phyloP scores from a whole-genome alignment of 2,113 vertebrate genomes.

The Ophiodon elongatus region DNA sequence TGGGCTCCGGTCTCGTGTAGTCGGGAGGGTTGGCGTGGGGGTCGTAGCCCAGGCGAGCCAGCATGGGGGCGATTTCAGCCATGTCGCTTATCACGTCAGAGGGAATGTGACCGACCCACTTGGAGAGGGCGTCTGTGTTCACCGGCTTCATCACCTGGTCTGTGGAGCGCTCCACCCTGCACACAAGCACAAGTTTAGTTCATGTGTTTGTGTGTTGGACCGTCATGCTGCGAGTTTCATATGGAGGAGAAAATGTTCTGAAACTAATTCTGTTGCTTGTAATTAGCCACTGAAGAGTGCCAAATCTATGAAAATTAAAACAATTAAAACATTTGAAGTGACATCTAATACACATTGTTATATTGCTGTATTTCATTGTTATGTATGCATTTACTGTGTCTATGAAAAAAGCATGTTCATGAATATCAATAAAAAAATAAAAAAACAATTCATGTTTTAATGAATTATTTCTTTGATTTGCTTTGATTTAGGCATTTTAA shows the following conservation, averaged over 20 bases:
- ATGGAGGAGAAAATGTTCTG: not conserved
- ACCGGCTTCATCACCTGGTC: slow-evolving; percentile 98
- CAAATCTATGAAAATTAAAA: not conserved
- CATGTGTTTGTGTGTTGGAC: not conserved
- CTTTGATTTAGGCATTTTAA: not conserved
- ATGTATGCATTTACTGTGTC: not conserved
- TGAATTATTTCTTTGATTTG: not conserved
- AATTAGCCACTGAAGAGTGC: not conserved
- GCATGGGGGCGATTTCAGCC: slow-evolving; percentile 95
- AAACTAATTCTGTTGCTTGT: not conserved
- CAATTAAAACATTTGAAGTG: not conserved
- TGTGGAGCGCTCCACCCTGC: slow-evolving; percentile 94
- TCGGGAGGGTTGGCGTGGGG: slow-evolving; percentile 94
- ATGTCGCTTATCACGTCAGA: slow-evolving; percentile 92
- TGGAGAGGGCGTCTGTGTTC: slow-evolving; percentile 92
- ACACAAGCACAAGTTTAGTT: slow-evolving; percentile 6
- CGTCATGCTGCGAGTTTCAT: not conserved
- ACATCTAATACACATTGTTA: not conserved
- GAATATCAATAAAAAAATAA: not conserved
- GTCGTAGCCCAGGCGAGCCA: slow-evolving; percentile 93
- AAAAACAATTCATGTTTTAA: not conserved
- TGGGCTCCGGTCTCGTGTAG: slow-evolving; percentile 86
- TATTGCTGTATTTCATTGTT: not conserved
- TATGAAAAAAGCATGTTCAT: not conserved
- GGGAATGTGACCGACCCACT: slow-evolving; percentile 95